Conservation (phyloP, 1,140 invertebrate genomes). For the Drosophila guanche region DNA sequence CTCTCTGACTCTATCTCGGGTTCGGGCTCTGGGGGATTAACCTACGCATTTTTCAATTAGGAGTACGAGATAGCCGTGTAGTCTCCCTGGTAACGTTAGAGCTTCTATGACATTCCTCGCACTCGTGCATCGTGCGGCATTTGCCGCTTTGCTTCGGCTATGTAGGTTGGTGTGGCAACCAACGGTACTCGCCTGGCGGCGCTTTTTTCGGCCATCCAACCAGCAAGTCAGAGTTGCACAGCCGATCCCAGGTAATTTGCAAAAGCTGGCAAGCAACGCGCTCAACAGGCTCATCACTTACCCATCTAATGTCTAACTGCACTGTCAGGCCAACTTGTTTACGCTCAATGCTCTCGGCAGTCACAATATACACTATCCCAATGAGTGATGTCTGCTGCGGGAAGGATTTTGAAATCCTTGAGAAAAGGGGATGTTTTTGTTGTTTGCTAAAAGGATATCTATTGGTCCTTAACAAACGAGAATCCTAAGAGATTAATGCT, state of each 20-base stretch:
- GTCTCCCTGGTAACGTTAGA: slow-evolving; percentile 1
- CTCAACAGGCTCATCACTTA: slow-evolving; percentile 72
- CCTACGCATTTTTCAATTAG: slow-evolving; percentile 70
- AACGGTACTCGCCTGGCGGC: slow-evolving; percentile 61
- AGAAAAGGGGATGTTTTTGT: too few relatives aligned
- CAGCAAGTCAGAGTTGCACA: slow-evolving; percentile 1
- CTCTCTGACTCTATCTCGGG: slow-evolving; percentile 25
- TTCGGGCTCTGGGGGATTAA: slow-evolving; percentile 58
- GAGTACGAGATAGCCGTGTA: slow-evolving; percentile 46
- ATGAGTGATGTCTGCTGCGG: slow-evolving; percentile 5
- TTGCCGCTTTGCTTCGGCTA: slow-evolving; percentile 46
- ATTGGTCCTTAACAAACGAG: too few relatives aligned
- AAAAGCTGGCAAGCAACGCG: slow-evolving; percentile 58
- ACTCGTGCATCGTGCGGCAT: slow-evolving; percentile 38
- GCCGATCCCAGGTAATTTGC: slow-evolving; percentile 58
- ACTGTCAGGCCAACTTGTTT: slow-evolving; percentile 77
- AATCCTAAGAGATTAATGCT: too few relatives aligned
- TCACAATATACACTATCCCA: slow-evolving; percentile 12
- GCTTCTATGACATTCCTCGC: slow-evolving; percentile 55
- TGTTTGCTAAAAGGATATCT: too few relatives aligned
- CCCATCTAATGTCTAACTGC: slow-evolving; percentile 76
- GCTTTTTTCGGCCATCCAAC: slow-evolving; percentile 29
- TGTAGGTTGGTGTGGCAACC: slow-evolving; percentile 79
- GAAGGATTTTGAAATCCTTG: not conserved
- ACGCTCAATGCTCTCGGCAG: slow-evolving; percentile 50